Evolutionary conservation across 2,888 invertebrate genomes (phyloP), one percentile per base, ranked within the genome.

Genomic region (Nineta flava): DNA sequence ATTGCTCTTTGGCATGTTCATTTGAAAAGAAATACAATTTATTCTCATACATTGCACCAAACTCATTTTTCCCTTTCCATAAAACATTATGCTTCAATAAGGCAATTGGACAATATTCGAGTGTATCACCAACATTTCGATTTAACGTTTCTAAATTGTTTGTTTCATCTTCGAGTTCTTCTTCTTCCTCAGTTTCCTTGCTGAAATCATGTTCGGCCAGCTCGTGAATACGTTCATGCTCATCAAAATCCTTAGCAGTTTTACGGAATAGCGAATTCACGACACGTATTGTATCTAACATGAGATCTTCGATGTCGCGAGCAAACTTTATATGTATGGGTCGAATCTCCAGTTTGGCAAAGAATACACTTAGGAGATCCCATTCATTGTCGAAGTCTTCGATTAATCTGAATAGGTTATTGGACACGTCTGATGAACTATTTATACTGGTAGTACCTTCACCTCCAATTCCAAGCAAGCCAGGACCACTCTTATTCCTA

Each of bases 21-120:
- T 68, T 74, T 19, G 70, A 67, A 55, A 77, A 69, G 45, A 70
- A 66, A 61, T 79, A 74, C 1, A 73, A 54, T 63, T 71, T 74
- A 51, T 76, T 71, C 54, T 71, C 64, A 56, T 72, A 75, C 56
- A 70, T 70, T 1, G 69, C 65, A 16, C 68, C 61, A 56, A 69
- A 73, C 50, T 76, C 70, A 42, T 71, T 62, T 60, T 74, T 76
- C n/a, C 81, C 81, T 62, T 70, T 71, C 74, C 79, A 76, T 16
- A 81, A 59, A 9, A 77, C 65, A 41, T 69, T 66, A 55, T 74
- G 59, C 40, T 74, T 65, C 50, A 65, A 63, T 57, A 71, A 73
- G n/a, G 75, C 66, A 32, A 81, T 70, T 1, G 82, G 81, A 58
- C 82, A 82, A 57, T 72, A 81, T 55, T 68, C 57, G 53, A 65